Base-by-base conservation (phyloP, 2,888 invertebrate genomes). In the Pycnomerus fuliginosus region DNA sequence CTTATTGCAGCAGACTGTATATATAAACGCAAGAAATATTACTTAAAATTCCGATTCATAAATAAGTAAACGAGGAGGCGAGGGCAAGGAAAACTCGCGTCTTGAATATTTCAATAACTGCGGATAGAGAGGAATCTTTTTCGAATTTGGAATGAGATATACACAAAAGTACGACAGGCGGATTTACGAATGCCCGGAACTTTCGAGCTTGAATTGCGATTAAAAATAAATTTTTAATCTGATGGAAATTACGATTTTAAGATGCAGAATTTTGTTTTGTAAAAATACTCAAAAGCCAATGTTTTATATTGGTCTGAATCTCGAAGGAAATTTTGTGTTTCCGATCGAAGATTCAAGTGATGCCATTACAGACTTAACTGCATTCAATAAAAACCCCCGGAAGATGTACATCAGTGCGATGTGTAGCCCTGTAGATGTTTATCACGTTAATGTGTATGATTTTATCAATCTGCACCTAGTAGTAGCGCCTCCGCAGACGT, bases 21-120 rank as follows among this genome's bases (percentile, higher is more conserved):
- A 24, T 8, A 42, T 39, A 44, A 44, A 35, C 33, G 24, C 16
- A 34, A 39, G 44, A 44, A 44, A 44, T 44, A 44, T 44, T 39
- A 44, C 39, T 44, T 44, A 44, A 44, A 44, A 44, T 44, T 44
- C 44, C 39, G 33, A 34, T 39, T 44, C 44, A 44, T 44, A 44
- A 44, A 44, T 44, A 44, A 39, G 39, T 44, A 39, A 44, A 38
- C 20, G 44, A 20, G 24, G 1, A 7, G 20, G 25, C 31, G 34
- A 35, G 29, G 36, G 36, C 25, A 43, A 36, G 28, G 28, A n/a
- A 25, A 44, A 37, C 40, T 41, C 41, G 36, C 39, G 35, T 46
- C 27, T 31, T 46, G 45, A 41, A 46, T 46, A 46, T 41, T 46
- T 46, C 45, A 46, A 46, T 41, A 41, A 46, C 41, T 46, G 40